These are phyloP conservation scores for Pteropus rufus DNA, from an alignment of 2,797 vertebrate genomes.

Conservation along the genomic window DNA sequence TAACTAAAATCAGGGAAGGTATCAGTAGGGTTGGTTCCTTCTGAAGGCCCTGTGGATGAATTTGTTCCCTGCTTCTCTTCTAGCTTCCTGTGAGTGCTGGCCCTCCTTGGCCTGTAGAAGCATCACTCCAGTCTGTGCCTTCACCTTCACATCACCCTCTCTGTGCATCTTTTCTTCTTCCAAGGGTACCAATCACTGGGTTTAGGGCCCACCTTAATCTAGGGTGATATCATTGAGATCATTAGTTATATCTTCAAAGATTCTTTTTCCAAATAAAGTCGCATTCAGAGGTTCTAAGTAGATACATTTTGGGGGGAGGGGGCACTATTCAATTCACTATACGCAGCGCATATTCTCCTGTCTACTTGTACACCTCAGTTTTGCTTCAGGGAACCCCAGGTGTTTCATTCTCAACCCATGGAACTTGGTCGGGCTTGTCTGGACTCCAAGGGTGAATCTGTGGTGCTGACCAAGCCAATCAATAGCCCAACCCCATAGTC, in stretches of 20 bases:
- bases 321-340: accelerated
- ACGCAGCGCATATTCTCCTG: not conserved
- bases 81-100: not conserved
- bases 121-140: not conserved
- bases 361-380: not conserved
- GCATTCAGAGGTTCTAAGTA: not conserved
- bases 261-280: not conserved
- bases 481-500: not conserved
- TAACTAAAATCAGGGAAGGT: not conserved
- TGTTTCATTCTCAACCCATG: not conserved
- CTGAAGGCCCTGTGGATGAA: not conserved
- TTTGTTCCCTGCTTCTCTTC: not conserved
- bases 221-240: not conserved
- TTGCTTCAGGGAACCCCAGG: not conserved
- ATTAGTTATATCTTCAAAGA: not conserved
- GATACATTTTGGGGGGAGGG: accelerated
- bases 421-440: not conserved
- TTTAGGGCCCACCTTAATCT: not conserved
- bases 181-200: not conserved
- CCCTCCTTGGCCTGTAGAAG: not conserved
- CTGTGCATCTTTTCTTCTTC: not conserved
- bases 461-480: not conserved
- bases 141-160: not conserved
- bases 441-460: not conserved
- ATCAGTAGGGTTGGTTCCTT: not conserved